Conservation (phyloP, 64 coral and sea anemone species). For the Pachyseris speciosa region DNA sequence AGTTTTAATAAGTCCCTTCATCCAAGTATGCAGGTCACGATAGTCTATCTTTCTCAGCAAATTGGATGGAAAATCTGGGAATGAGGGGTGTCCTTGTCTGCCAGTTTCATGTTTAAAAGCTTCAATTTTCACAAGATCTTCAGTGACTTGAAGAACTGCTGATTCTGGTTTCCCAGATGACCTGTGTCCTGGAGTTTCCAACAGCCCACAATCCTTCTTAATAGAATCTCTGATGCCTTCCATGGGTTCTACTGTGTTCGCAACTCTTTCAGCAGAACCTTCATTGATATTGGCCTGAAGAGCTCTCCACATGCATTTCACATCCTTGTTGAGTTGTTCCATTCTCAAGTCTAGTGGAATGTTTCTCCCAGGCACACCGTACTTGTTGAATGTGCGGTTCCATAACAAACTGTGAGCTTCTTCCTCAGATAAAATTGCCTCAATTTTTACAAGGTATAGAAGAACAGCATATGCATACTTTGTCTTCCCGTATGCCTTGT, state of each 20-base stretch:
- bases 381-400: constrained; percentile 53
- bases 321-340: constrained; percentile 52
- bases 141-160: too few species aligned
- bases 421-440: constrained; percentile 15
- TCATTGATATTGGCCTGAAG: constrained; percentile 49
- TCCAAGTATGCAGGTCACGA: too few species aligned
- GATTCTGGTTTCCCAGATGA: neutral
- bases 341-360: constrained; percentile 64
- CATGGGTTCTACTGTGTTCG: constrained; percentile 25
- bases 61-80: too few species aligned
- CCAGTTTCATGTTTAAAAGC: too few species aligned
- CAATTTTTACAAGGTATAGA: constrained; percentile 38
- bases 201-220: constrained; percentile 23
- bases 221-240: constrained; percentile 11
- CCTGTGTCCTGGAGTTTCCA: neutral
- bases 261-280: constrained; percentile 18
- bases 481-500: constrained; percentile 29
- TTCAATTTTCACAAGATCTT: too few species aligned
- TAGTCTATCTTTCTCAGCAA: too few species aligned
- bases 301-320: constrained; percentile 52
- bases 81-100: too few species aligned
- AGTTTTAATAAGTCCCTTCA: too few species aligned
- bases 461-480: too few species aligned
- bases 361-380: constrained; percentile 24
- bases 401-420: neutral